phyloP scores from a whole-genome alignment of 1,140 invertebrate genomes.

The Brachionus koreanus region DNA sequence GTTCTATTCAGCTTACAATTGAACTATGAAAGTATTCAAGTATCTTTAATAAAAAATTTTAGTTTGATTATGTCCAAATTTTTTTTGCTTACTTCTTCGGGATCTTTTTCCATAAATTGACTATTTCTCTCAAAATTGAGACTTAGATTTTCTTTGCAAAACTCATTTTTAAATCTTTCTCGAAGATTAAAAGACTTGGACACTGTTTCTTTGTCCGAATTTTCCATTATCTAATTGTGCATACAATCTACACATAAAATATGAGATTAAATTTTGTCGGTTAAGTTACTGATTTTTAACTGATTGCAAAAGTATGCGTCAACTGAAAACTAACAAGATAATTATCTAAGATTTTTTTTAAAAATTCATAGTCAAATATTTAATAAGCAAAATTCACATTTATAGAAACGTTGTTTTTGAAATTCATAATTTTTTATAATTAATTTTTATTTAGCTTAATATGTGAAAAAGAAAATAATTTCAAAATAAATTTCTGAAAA shows the following conservation, averaged over 20 bases:
- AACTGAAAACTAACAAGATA: background rate
- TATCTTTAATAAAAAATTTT: background rate
- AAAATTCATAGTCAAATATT: background rate
- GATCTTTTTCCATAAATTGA: slow-evolving; percentile 38
- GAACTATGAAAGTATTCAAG: slow-evolving; percentile 36
- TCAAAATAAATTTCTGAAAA: no score
- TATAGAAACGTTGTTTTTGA: background rate
- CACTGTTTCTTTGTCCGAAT: background rate
- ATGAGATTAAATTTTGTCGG: background rate
- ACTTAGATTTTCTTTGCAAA: slow-evolving; percentile 7
- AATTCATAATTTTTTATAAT: background rate
- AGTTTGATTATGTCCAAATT: background rate
- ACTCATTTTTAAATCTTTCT: slow-evolving; percentile 36
- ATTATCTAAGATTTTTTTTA: background rate
- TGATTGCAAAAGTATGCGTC: background rate
- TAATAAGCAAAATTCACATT: background rate
- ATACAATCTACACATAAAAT: background rate
- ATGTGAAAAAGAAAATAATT: no score
- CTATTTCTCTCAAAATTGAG: slow-evolving; percentile 35
- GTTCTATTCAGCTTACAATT: slow-evolving; percentile 8
- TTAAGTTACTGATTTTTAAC: no score
- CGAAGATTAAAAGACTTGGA: background rate
- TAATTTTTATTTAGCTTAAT: no score
- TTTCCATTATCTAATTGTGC: background rate
- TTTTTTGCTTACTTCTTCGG: background rate